phyloP scores from a whole-genome alignment of 2,113 vertebrate species.

The Hippoglossus stenolepis region DNA sequence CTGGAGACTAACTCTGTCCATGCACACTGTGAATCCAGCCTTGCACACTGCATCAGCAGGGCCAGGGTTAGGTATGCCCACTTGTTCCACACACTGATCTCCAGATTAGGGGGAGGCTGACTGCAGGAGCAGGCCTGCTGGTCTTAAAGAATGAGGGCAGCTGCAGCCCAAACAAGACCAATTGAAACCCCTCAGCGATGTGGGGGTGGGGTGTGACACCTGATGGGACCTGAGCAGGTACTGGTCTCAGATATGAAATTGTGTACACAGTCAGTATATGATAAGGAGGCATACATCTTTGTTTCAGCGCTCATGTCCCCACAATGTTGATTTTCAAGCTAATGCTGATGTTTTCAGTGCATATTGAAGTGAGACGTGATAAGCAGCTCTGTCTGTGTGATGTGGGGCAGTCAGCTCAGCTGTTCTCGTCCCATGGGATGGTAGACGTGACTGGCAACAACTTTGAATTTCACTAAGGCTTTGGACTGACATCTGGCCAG shows the following conservation, averaged over 20 bases:
- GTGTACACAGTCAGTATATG: neutral
- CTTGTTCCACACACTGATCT: constrained; percentile 26
- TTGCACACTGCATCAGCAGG: constrained; percentile 2
- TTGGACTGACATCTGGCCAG: neutral
- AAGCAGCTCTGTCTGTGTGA: constrained; percentile 19
- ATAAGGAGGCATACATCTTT: constrained; percentile 3
- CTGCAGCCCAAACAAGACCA: constrained; percentile 52
- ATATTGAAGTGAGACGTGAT: neutral
- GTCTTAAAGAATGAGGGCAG: constrained; percentile 59
- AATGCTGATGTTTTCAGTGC: neutral
- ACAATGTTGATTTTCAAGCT: neutral
- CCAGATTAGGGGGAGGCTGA: constrained; percentile 33
- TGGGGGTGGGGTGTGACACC: constrained; percentile 33
- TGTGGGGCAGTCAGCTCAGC: constrained; percentile 47
- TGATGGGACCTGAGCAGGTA: constrained; percentile 27
- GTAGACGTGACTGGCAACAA: neutral
- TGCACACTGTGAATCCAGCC: neutral
- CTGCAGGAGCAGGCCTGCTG: constrained; percentile 16
- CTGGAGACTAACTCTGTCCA: neutral
- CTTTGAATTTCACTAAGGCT: neutral
- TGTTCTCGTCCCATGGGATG: constrained; percentile 15
- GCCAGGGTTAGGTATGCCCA: constrained; percentile 6
- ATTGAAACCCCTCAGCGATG: constrained; percentile 13
- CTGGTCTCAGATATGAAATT: constrained; percentile 23
- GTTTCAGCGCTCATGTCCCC: neutral